phyloP scores from a whole-genome alignment of 2,113 vertebrate genomes.

The Ibidorhyncha struthersii region DNA sequence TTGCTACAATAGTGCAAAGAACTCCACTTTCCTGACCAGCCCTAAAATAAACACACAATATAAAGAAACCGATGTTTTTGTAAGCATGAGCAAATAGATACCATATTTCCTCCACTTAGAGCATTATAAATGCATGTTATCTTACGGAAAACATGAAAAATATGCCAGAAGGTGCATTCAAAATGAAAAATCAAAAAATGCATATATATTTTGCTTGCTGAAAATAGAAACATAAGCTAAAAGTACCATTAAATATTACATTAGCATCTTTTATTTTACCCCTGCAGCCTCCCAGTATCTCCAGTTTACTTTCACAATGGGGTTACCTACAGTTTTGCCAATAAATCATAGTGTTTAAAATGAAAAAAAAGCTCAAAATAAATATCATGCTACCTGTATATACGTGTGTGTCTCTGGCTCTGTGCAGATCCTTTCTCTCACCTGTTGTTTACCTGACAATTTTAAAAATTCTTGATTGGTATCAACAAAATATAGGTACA shows the following conservation, averaged over 20 bases:
- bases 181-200: neutral
- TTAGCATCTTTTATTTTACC: neutral
- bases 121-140: neutral
- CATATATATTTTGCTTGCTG: neutral
- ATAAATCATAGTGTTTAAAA: neutral
- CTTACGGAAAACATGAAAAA: neutral
- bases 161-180: neutral
- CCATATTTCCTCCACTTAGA: neutral
- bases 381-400: neutral
- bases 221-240: neutral
- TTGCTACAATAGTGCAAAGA: neutral
- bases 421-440: neutral
- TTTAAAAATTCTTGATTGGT: neutral
- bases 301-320: neutral
- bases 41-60: neutral
- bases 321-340: neutral
- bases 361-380: neutral
- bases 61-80: neutral
- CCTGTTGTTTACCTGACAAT: neutral
- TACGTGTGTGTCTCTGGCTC: neutral
- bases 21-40: neutral
- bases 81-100: neutral
- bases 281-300: neutral
- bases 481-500: neutral
- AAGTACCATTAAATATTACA: neutral